Evolutionary conservation across 2,797 vertebrate genomes (phyloP).

Genomic region (Macropodus opercularis): DNA sequence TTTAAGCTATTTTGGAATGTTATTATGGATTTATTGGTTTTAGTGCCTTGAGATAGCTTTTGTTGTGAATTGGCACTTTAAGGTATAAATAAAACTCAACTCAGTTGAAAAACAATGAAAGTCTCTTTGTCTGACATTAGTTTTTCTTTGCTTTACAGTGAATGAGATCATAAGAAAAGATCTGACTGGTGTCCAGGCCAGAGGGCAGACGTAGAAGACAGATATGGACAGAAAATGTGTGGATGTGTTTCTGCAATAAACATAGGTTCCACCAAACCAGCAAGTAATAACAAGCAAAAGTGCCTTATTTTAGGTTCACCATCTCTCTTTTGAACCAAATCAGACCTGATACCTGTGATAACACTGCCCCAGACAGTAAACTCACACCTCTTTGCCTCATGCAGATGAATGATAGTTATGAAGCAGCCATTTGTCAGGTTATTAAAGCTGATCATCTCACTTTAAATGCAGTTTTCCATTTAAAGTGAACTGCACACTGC

Average conservation of each 20-base stretch:
- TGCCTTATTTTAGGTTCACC: slow-evolving; percentile 40
- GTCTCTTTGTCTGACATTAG: slow-evolving; percentile 4
- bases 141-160: slow-evolving; percentile 80
- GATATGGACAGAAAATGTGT: slow-evolving; percentile 66
- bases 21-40: too few species aligned
- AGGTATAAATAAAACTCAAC: too few species aligned
- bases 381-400: slow-evolving; percentile 16
- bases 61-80: too few species aligned
- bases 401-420: neutral
- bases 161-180: slow-evolving; percentile 99
- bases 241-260: slow-evolving; percentile 47
- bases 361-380: slow-evolving; percentile 14
- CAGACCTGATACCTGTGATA: neutral
- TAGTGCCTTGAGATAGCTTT: too few species aligned
- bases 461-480: slow-evolving; percentile 44
- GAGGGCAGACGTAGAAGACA: slow-evolving; percentile 90
- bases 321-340: neutral
- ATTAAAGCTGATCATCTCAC: slow-evolving; percentile 67
- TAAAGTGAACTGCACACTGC: slow-evolving; percentile 50
- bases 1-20: neutral
- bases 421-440: neutral
- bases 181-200: slow-evolving; percentile 92
- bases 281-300: slow-evolving; percentile 6
- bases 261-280: slow-evolving; percentile 17
- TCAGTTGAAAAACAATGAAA: neutral